Base-by-base conservation (phyloP, 2,113 vertebrate genomes). In the Cephalopterus ornatus region DNA sequence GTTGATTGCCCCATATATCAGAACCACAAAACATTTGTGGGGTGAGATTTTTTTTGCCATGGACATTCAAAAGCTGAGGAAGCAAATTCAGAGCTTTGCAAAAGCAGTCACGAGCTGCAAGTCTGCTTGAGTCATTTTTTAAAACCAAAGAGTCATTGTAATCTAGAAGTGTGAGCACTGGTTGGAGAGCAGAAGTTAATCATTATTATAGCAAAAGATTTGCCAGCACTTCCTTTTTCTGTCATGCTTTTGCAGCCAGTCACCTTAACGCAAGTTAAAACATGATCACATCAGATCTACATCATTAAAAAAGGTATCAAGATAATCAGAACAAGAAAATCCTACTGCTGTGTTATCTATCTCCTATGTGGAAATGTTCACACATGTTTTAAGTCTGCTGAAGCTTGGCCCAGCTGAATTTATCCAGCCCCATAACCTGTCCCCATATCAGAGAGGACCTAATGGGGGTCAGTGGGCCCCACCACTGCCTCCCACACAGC, bases 401-500 rank as follows among this genome's bases (percentile, higher is more conserved):
- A 66, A 93, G 49, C 52, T 50, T 67, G 58, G n/a, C 66, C 37
- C 3, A 1, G 20, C n/a, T 41, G 22, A 27, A 35, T 44, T 47
- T 56, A 39, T 10, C 35, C 90, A 74, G 50, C 41, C 37, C 70
- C 46, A 14, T 26, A 49, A 70, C 11, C 50, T 44, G 59, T 47
- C 19, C 49, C 50, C 24, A 33, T 15, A 21, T 13, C 42, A 18
- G 59, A 41, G 33, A n/a, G 28, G 50, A 12, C 11, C 32, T 16
- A 11, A 20, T 0, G 1, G 11, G 20, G 14, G 1, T 9, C 47
- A 19, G 28, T 4, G 2, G 32, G 27, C 32, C 28, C 68, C 56
- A 28, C 14, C 41, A 19, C 37, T 0, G 0, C 6, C 32, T 62
- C n/a, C 56, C 20, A 6, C n/a, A 7, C 0, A 0, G 10, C 19